A percentile compares a stretch with the other conserved stretches of the same genome.
Conservation (phyloP, 2,797 vertebrate genomes). For the Acanthopagrus latus region DNA sequence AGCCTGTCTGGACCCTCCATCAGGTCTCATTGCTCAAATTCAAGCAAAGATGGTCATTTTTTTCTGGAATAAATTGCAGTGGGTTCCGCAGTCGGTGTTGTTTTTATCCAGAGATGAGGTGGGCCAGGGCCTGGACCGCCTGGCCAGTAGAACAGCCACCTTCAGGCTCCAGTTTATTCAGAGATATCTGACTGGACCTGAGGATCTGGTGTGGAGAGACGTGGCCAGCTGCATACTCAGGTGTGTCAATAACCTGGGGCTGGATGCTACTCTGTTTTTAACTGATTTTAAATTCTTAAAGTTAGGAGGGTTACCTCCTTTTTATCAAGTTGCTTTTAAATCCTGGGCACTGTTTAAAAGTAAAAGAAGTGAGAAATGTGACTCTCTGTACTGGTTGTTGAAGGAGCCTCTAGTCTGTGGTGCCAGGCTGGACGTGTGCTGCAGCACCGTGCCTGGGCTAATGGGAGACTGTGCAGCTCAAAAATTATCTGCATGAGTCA, state of each 20-base stretch:
- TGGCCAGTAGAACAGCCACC: neutral
- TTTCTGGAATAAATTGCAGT: no score
- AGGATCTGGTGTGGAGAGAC: neutral
- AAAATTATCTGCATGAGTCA: no score
- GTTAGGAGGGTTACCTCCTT: no score
- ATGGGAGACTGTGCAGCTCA: neutral
- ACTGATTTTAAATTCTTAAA: neutral
- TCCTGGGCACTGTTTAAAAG: neutral
- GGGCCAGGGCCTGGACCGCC: neutral
- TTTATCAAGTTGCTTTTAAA: neutral
- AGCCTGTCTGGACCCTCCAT: neutral
- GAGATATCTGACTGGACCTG: neutral
- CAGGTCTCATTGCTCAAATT: neutral
- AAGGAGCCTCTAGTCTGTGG: neutral
- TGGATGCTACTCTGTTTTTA: neutral
- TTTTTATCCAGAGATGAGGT: neutral
- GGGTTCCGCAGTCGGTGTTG: no score
- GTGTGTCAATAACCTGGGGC: neutral
- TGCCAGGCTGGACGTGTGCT: neutral
- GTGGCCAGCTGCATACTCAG: neutral
- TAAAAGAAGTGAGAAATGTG: neutral
- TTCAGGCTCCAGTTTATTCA: neutral
- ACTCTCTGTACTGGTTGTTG: neutral
- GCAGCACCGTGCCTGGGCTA: neutral
- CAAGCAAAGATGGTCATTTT: no score